Percentiles rank a stretch among this genome's conserved stretches.
phyloP scores from a whole-genome alignment of 2,888 invertebrate genomes.

The Boloria selene region DNA sequence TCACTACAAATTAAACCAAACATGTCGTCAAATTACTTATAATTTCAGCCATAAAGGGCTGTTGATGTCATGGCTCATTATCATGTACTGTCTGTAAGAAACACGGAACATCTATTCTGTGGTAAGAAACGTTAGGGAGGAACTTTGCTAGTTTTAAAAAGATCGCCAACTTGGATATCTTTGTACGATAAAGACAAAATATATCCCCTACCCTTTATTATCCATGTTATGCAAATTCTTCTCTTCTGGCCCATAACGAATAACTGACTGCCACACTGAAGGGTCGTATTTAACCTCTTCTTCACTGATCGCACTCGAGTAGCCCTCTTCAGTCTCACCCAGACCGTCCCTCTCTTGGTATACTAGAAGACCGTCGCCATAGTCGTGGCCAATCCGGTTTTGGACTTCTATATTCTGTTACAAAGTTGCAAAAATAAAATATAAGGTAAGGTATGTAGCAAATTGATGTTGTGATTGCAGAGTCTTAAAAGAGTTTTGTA shows the following conservation, averaged over 20 bases:
- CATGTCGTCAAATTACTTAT: too few relatives aligned
- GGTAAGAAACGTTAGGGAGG: too few relatives aligned
- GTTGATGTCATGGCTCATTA: too few relatives aligned
- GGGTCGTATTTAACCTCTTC: slow-evolving; percentile 88
- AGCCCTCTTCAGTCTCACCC: slow-evolving; percentile 82
- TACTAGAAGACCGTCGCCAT: slow-evolving; percentile 83
- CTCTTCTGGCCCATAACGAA: slow-evolving; percentile 82
- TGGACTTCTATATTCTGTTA: slow-evolving; percentile 54
- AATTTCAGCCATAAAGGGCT: too few relatives aligned
- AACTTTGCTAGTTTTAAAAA: too few relatives aligned
- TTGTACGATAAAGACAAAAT: not conserved
- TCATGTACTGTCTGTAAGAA: too few relatives aligned
- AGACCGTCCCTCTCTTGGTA: slow-evolving; percentile 73
- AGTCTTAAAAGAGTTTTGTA: too few relatives aligned
- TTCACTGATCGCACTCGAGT: slow-evolving; percentile 88
- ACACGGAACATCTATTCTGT: too few relatives aligned
- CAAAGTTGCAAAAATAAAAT: not conserved
- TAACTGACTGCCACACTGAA: slow-evolving; percentile 87
- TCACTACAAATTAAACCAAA: too few relatives aligned
- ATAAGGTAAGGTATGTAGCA: not conserved
- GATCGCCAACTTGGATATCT: not conserved
- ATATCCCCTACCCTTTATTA: slow-evolving; percentile 77
- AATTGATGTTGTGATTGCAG: too few relatives aligned
- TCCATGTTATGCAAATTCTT: slow-evolving; percentile 72
- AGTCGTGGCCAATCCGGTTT: slow-evolving; percentile 61